phyloP scores from a whole-genome alignment of 2,797 vertebrate species.

The Heterohyrax brucei region DNA sequence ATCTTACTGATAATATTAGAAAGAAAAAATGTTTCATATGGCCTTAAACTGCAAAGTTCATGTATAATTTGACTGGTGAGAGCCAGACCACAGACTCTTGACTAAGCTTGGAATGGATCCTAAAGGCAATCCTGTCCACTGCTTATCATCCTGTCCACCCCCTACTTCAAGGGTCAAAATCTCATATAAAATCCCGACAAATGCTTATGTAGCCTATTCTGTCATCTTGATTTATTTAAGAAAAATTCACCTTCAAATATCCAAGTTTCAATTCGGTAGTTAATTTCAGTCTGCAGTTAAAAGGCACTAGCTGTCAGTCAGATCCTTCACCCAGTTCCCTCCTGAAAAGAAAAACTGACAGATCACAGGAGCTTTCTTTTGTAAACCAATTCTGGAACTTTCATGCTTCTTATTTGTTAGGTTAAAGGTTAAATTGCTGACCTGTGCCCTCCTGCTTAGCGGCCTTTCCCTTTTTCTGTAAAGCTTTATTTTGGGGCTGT shows the following conservation, averaged over 20 bases:
- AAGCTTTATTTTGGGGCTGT: slow-evolving; percentile 98
- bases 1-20: slow-evolving; percentile 61
- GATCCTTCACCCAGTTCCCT: slow-evolving; percentile 92
- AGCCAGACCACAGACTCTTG: slow-evolving; percentile 71
- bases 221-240: slow-evolving; percentile 82
- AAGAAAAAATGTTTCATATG: slow-evolving; percentile 76
- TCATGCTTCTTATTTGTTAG: slow-evolving; percentile 99
- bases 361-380: slow-evolving; percentile 98
- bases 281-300: slow-evolving; percentile 92
- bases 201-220: slow-evolving; percentile 71
- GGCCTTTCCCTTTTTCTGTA: slow-evolving; percentile 95
- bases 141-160: not conserved
- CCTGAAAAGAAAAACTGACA: slow-evolving; percentile 97
- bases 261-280: slow-evolving; percentile 89
- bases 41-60: slow-evolving; percentile 82
- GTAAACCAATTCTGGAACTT: slow-evolving; percentile 99
- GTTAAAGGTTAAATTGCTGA: slow-evolving; percentile 99
- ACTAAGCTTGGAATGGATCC: slow-evolving; percentile 77
- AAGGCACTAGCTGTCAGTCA: slow-evolving; percentile 96
- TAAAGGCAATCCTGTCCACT: slow-evolving; percentile 49
- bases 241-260: slow-evolving; percentile 86
- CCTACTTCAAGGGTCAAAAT: slow-evolving; percentile 62
- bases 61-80: slow-evolving; percentile 78
- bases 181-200: slow-evolving; percentile 62
- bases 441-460: slow-evolving; percentile 94